These are phyloP conservation scores for Anas platyrhynchos DNA, from an alignment of 2,113 vertebrate genomes.

Conservation along the genomic window DNA sequence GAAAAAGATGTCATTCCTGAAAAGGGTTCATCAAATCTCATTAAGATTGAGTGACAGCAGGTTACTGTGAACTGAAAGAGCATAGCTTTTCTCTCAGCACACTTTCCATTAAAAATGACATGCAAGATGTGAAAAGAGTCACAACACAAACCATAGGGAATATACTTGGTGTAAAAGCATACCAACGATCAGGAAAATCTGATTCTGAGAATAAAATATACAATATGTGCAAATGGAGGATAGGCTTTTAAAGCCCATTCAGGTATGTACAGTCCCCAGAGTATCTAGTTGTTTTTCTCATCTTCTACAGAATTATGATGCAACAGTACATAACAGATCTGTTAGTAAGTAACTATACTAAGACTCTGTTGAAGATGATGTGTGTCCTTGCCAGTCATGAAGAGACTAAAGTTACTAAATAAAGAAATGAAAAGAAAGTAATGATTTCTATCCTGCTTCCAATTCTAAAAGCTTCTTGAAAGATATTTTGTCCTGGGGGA, in stretches of 20 bases:
- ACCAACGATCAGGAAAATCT: neutral
- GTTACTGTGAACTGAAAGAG: neutral
- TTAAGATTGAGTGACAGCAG: neutral
- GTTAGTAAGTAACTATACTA: neutral
- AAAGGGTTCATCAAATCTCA: neutral
- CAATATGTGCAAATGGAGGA: neutral
- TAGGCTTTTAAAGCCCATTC: neutral
- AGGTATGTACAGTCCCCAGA: neutral
- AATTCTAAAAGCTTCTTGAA: neutral
- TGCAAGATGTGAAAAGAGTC: neutral
- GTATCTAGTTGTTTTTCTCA: neutral
- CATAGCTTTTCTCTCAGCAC: neutral
- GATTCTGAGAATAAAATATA: neutral
- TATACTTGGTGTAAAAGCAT: neutral
- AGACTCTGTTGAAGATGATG: neutral
- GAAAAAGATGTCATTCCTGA: neutral
- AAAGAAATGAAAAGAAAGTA: neutral
- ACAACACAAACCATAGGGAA: neutral
- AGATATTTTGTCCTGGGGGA: neutral
- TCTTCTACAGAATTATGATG: neutral
- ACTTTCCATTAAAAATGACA: conserved; percentile 3
- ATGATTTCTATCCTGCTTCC: neutral
- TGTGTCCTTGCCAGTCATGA: neutral
- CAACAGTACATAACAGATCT: neutral
- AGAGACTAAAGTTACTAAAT: neutral